Evolutionary conservation across 2,113 vertebrate genomes (phyloP).

Genomic region (Cynoglossus semilaevis): DNA sequence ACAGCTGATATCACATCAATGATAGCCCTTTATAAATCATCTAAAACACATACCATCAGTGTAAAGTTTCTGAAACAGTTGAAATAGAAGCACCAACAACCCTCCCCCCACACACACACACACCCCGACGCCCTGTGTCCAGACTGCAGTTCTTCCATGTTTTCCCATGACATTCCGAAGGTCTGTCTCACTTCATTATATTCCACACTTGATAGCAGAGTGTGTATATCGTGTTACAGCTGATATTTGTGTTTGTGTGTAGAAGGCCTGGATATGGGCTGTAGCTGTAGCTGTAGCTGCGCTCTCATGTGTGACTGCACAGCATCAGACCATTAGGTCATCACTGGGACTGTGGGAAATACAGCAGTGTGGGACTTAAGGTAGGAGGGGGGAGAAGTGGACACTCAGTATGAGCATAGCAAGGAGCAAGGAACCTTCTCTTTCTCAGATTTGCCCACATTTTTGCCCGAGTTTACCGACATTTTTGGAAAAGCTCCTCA

Average conservation of each 20-base stretch:
- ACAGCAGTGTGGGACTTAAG: not conserved
- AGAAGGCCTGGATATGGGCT: not conserved
- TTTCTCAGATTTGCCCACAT: not conserved
- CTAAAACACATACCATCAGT: not conserved
- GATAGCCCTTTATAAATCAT: no score
- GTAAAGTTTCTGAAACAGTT: not conserved
- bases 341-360: constrained; percentile 48
- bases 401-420: constrained; percentile 1
- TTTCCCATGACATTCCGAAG: constrained; percentile 38
- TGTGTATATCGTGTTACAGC: constrained; percentile 38
- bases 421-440: constrained; percentile 25
- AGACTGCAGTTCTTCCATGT: constrained; percentile 5
- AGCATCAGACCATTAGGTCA: constrained; percentile 45
- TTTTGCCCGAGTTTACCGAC: not conserved
- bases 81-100: not conserved
- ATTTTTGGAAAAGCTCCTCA: constrained; percentile 6
- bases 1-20: no score
- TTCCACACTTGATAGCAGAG: constrained; percentile 1
- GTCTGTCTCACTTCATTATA: not conserved
- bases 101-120: not conserved
- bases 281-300: not conserved
- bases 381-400: constrained; percentile 14
- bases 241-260: constrained; percentile 7
- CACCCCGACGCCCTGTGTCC: not conserved
- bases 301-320: constrained; percentile 17